phyloP scores from a whole-genome alignment of 2,888 invertebrate genomes.

The Zootermopsis nevadensis region DNA sequence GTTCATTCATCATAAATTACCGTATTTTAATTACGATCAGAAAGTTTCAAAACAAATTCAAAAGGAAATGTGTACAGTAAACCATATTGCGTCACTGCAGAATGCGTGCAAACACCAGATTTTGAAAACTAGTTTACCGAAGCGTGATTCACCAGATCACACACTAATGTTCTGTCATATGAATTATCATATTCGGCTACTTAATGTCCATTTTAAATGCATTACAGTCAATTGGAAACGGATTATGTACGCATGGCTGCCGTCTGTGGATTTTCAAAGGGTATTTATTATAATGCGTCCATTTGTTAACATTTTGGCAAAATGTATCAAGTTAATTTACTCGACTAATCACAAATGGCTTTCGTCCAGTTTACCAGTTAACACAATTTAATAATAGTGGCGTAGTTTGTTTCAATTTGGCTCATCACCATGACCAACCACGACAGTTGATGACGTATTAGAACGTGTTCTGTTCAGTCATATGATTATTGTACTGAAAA shows the following conservation, averaged over 20 bases:
- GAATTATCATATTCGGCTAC: background rate
- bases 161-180: background rate
- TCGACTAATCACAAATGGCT: conserved; percentile 14
- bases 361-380: conserved; percentile 18
- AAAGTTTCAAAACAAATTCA: too few relatives aligned
- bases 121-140: too few relatives aligned
- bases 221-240: conserved; percentile 33
- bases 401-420: conserved; percentile 23
- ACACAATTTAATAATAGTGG: conserved; percentile 16
- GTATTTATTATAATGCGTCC: conserved; percentile 28
- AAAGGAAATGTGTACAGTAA: too few relatives aligned
- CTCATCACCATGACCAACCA: background rate
- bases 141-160: background rate
- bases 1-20: too few relatives aligned
- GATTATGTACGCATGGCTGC: conserved; percentile 22
- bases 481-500: background rate
- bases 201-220: conserved; percentile 19
- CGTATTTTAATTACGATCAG: too few relatives aligned
- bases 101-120: too few relatives aligned
- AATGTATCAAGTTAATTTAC: conserved; percentile 1
- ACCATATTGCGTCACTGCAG: too few relatives aligned
- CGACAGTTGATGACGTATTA: background rate
- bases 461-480: background rate
- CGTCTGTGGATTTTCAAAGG: background rate
- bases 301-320: conserved; percentile 40